phyloP scores from a whole-genome alignment of 2,888 invertebrate genomes.

The Melinaea menophilus region DNA sequence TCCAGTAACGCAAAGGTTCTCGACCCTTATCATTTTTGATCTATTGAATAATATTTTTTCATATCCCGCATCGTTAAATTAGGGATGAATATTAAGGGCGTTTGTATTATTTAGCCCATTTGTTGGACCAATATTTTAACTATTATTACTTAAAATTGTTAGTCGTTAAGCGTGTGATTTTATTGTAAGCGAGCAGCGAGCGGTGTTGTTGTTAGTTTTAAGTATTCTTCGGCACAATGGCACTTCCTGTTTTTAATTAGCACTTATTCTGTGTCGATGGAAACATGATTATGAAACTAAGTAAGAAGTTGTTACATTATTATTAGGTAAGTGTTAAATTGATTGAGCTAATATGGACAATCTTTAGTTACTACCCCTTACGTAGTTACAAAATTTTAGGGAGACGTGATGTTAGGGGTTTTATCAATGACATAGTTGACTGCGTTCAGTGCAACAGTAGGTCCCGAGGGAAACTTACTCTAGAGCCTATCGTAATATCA shows the following conservation, averaged over 20 bases:
- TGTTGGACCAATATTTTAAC: slow-evolving; percentile 79
- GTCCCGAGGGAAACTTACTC: slow-evolving; percentile 45
- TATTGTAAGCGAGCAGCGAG: slow-evolving; percentile 76
- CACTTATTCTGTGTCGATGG: slow-evolving; percentile 78
- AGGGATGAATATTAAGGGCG: slow-evolving; percentile 78
- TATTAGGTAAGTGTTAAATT: slow-evolving; percentile 78
- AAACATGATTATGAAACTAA: slow-evolving; percentile 74
- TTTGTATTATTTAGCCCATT: slow-evolving; percentile 79
- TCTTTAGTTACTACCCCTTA: slow-evolving; percentile 76
- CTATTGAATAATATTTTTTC: slow-evolving; percentile 78
- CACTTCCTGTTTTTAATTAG: slow-evolving; percentile 79
- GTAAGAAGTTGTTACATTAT: slow-evolving; percentile 78
- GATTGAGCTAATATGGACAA: slow-evolving; percentile 76
- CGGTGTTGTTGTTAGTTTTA: slow-evolving; percentile 77
- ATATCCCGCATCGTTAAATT: slow-evolving; percentile 77
- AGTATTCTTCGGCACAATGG: slow-evolving; percentile 77
- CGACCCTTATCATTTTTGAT: slow-evolving; percentile 76
- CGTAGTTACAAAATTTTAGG: slow-evolving; percentile 73
- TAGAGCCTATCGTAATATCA: slow-evolving; percentile 45
- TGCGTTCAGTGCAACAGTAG: slow-evolving; percentile 55
- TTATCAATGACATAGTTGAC: slow-evolving; percentile 78
- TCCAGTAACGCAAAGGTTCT: slow-evolving; percentile 67
- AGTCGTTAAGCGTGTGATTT: slow-evolving; percentile 78
- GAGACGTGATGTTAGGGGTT: slow-evolving; percentile 75
- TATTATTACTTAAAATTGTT: slow-evolving; percentile 79